Percentiles rank a stretch among this genome's conserved stretches.
Evolutionary conservation across 2,113 vertebrate species (phyloP).

Genomic region (Cyanoliseus patagonus): DNA sequence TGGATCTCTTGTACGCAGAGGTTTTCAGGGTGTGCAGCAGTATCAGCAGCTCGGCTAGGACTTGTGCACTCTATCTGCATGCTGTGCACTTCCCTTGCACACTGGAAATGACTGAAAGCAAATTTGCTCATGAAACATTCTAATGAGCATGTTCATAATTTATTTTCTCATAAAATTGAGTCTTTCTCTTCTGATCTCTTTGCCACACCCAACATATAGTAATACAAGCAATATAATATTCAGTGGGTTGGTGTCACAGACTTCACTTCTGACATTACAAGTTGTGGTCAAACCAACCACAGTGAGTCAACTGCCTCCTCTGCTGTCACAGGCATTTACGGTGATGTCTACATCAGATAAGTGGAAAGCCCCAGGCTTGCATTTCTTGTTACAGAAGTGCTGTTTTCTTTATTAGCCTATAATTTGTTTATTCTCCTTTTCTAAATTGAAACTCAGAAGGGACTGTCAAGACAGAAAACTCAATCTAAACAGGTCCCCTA

Average conservation of each 20-base stretch:
- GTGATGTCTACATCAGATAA: background rate
- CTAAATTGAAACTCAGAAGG: conserved; percentile 14
- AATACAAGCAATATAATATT: background rate
- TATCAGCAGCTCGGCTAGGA: background rate
- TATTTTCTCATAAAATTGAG: background rate
- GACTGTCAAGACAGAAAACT: conserved; percentile 47
- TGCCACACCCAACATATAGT: background rate
- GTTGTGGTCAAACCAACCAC: background rate
- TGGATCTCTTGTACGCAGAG: fast-evolving
- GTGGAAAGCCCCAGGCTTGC: background rate
- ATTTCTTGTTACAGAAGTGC: background rate
- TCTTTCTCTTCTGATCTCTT: background rate
- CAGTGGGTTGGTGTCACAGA: background rate
- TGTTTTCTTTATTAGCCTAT: conserved; percentile 38
- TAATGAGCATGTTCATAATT: background rate
- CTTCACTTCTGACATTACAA: background rate
- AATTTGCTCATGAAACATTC: background rate
- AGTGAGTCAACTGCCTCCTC: background rate
- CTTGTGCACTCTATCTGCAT: background rate
- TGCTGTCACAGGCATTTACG: background rate
- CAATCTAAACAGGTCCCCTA: conserved; percentile 25
- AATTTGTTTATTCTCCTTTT: conserved; percentile 68
- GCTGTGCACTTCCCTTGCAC: background rate
- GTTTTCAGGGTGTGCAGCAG: background rate
- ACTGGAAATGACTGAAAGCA: fast-evolving